Evolutionary conservation across 2,888 invertebrate genomes (phyloP).

Genomic region (Clepsis dumicolana): DNA sequence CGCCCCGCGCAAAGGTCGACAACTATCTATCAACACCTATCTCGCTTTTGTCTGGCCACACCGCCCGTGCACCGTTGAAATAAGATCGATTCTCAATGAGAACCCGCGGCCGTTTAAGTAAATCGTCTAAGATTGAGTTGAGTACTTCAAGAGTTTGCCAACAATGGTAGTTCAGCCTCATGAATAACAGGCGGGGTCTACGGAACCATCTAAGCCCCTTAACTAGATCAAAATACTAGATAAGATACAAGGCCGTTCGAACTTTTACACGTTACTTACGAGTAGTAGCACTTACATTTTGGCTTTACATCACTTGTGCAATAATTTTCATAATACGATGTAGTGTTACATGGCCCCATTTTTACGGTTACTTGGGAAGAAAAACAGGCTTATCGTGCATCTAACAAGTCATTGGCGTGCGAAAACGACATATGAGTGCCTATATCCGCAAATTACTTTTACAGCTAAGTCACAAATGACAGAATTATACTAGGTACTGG

Average conservation of each 20-base stretch:
- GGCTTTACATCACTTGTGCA: background rate
- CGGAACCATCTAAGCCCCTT: constrained; percentile 23
- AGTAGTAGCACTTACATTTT: background rate
- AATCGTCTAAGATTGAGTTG: constrained; percentile 43
- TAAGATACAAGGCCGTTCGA: background rate
- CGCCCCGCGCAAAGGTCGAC: constrained; percentile 75
- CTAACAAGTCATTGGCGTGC: constrained; percentile 22
- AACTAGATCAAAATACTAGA: constrained; percentile 10
- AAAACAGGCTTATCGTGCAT: constrained; percentile 13
- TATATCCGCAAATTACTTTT: constrained; percentile 28
- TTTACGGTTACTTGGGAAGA: constrained; percentile 16
- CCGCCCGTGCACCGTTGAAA: constrained; percentile 32
- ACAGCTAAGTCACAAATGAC: constrained; percentile 11
- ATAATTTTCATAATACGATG: background rate
- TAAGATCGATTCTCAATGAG: constrained; percentile 38
- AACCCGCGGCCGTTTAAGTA: constrained; percentile 33
- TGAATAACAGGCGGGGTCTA: constrained; percentile 20
- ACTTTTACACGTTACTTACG: background rate
- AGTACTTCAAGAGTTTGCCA: constrained; percentile 30
- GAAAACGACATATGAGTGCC: constrained; percentile 25
- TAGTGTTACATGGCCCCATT: constrained; percentile 11
- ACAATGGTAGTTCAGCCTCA: constrained; percentile 24
- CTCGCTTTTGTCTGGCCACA: constrained; percentile 57
- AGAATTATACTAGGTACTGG: background rate
- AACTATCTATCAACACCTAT: constrained; percentile 79